Conservation (phyloP, 2,888 invertebrate species). For the Tachina grossa region DNA sequence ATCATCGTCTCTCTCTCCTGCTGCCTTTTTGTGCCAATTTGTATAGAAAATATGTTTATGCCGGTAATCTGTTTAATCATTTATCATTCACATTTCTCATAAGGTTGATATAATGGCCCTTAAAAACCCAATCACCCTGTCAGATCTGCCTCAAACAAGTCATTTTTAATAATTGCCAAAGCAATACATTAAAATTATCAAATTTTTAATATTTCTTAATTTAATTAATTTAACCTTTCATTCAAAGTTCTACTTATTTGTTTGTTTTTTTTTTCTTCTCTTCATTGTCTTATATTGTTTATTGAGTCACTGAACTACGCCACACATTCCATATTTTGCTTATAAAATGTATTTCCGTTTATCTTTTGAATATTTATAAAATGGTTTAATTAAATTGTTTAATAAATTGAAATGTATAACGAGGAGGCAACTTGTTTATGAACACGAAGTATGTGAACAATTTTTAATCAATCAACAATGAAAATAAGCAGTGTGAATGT, state of each 20-base stretch:
- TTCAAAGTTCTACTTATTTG: neutral
- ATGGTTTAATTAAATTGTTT: conserved; percentile 63
- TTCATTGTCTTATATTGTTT: neutral
- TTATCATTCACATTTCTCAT: no score
- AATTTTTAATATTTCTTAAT: neutral
- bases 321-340: neutral
- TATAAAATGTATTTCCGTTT: conserved; percentile 31
- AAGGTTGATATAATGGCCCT: no score
- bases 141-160: neutral
- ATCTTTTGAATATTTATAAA: conserved; percentile 32
- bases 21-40: no score
- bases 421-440: conserved; percentile 39
- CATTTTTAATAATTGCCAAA: neutral
- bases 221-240: neutral
- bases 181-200: conserved; percentile 15
- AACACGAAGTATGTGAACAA: conserved; percentile 23
- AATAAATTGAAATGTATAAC: conserved; percentile 51
- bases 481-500: neutral
- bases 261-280: neutral
- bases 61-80: no score
- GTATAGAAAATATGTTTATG: no score
- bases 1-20: no score
- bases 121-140: no score
- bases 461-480: conserved; percentile 53
- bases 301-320: conserved; percentile 15